Conservation (phyloP, 2,797 vertebrate species). For the Notolepis coatsorum region DNA sequence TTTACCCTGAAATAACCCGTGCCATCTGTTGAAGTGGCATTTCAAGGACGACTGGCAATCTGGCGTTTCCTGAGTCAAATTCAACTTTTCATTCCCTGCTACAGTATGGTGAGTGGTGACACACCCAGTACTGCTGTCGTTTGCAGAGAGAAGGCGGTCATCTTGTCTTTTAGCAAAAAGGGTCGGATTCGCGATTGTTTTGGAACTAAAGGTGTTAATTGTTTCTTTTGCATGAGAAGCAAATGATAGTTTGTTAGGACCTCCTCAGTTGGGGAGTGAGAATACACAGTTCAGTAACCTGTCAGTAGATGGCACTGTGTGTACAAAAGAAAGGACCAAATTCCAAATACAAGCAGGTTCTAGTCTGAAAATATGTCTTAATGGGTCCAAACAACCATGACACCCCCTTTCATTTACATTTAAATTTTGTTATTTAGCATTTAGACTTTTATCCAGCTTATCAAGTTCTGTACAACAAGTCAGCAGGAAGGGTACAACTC, state of each 20-base stretch:
- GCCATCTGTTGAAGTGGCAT: conserved; percentile 64
- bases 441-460: too few species aligned
- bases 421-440: too few species aligned
- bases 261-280: neutral
- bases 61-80: conserved; percentile 37
- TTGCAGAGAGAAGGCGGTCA: conserved; percentile 21
- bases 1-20: conserved; percentile 59
- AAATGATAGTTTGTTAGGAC: neutral
- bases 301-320: conserved; percentile 75
- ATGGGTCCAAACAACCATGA: too few species aligned
- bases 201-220: conserved; percentile 1
- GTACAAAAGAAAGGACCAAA: conserved; percentile 30
- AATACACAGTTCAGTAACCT: neutral
- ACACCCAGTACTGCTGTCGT: conserved; percentile 18
- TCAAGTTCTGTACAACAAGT: too few species aligned
- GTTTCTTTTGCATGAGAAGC: conserved; percentile 9
- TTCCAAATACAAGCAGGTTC: too few species aligned
- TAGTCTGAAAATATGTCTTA: too few species aligned
- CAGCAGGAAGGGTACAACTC: too few species aligned
- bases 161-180: conserved; percentile 32
- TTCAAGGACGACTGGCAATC: conserved; percentile 49
- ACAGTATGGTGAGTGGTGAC: too few species aligned
- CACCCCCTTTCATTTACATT: too few species aligned
- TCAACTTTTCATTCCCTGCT: conserved; percentile 30
- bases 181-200: conserved; percentile 5